Base-by-base conservation (phyloP, 1,140 invertebrate genomes). In the Agraylea sexmaculata region DNA sequence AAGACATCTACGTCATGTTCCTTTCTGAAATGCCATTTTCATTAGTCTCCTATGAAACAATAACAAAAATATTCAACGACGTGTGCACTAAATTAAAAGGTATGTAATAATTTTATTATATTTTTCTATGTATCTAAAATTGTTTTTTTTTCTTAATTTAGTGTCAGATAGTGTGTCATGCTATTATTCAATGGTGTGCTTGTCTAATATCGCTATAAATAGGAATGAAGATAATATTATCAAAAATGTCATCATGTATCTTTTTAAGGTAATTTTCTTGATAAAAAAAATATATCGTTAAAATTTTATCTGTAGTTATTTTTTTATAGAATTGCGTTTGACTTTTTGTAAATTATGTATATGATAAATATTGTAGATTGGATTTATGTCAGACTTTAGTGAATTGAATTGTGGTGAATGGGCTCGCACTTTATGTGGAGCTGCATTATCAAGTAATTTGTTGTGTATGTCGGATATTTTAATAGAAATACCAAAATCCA, bases 111-210 rank as follows among this genome's bases (percentile, higher is more conserved):
- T 10, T 7, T 13, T 7, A 13, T 10, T 8, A 31, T 13, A 10
- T 31, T 10, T 10, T 31, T 6, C 29, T 7, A 25, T 7, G n/a
- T 25, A 7, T 25, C 23, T 25, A 25, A 25, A n/a, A n/a, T n/a
- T 25, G 7, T 25, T 25, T n/a, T 7, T 25, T 7, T 25, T 7
- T 25, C n/a, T n/a, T n/a, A n/a, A 17, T 33, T 28, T 27, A 49
- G 47, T 49, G 36, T 45, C 47, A 22, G 47, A 49, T 30, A 49
- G 47, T 36, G 37, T 46, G 2, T 45, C 40, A 32, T 49, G 47
- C 32, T 46, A 49, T 30, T 49, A 49, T 21, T 29, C 40, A 12
- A 17, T 49, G 8, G 43, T 49, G 8, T 42, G 35, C 16, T 37
- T 49, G 18, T 45, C 47, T 8, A 49, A 49, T 23, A 49, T 49